Base-by-base conservation (phyloP, 1,140 invertebrate species). In the Hycleus phaleratus region DNA sequence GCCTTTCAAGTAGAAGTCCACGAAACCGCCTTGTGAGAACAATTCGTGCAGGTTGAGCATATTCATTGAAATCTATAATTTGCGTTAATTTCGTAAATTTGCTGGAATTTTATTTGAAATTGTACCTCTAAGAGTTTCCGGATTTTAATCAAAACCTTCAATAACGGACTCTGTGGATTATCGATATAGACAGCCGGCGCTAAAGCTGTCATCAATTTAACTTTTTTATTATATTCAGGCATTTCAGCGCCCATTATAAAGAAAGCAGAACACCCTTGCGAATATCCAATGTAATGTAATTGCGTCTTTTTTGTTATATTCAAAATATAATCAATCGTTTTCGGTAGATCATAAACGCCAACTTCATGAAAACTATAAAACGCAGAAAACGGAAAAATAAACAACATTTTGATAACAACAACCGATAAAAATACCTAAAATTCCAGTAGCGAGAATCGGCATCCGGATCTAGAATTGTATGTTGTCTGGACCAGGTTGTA, bases 291-390 rank as follows among this genome's bases (percentile, higher is more conserved):
- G 62, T 83, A 85, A 53, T 70, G 74, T 0, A 87, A 49, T 12
- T 78, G 62, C 1, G 63, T 38, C 44, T 74, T 58, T 1, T 70
- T 67, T 1, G 84, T 85, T 4, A 52, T 55, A 4, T 70, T 64
- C n/a, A 84, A 61, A 24, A 84, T 75, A 61, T 80, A 80, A 59
- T 84, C 76, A 6, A 88, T 75, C 64, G 79, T 78, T 0, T 83
- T 78, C 12, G 85, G 82, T 10, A 86, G 51, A 68, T 88, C 85
- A 64, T 79, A 81, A 3, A 72, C 55, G 3, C 79, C 82, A 72
- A 88, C 85, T 73, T 91, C 85, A 64, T 90, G 82, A 71, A 78
- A 88, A 62, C 83, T 86, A 65, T 69, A 71, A 61, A 18, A 18
- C 18, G 18, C 18, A 18, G 44, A 9, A 42, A 38, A 63, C 6